A percentile compares a stretch with the other conserved stretches of the same genome.
phyloP scores from a whole-genome alignment of 2,888 invertebrate species.

The Escarpia spicata region DNA sequence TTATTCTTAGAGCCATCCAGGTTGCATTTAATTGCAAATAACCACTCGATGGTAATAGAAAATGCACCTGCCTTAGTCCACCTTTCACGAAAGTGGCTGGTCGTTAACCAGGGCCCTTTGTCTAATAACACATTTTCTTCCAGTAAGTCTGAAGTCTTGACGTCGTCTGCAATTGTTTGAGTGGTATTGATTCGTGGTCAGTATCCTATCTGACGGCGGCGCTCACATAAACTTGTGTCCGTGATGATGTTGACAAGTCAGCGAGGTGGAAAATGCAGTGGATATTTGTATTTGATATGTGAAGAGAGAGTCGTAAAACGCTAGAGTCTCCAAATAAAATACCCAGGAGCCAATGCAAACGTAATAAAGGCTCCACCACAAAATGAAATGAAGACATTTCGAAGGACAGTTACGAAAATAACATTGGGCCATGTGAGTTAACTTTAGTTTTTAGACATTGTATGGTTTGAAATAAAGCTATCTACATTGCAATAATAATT shows the following conservation, averaged over 20 bases:
- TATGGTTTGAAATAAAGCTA: too few species aligned
- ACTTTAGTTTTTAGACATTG: too few species aligned
- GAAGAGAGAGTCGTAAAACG: neutral
- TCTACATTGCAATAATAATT: too few species aligned
- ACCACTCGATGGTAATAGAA: neutral
- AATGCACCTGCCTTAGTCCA: neutral
- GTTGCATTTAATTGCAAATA: neutral
- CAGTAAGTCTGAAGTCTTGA: neutral
- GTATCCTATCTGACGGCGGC: neutral
- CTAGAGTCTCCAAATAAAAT: neutral
- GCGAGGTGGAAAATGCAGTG: neutral
- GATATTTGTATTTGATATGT: neutral
- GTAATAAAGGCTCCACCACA: neutral
- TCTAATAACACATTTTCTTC: neutral
- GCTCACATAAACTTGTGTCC: neutral
- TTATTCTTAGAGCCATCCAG: neutral
- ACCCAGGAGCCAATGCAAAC: neutral
- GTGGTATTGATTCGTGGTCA: neutral
- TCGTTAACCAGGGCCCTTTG: neutral
- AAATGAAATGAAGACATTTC: too few species aligned
- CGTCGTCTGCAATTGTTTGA: constrained; percentile 5
- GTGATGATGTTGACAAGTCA: neutral
- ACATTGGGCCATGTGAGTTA: too few species aligned
- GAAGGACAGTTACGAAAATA: too few species aligned
- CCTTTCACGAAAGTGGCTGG: neutral